phyloP scores from a whole-genome alignment of 2,888 invertebrate genomes.

The Tetragonula carbonaria region DNA sequence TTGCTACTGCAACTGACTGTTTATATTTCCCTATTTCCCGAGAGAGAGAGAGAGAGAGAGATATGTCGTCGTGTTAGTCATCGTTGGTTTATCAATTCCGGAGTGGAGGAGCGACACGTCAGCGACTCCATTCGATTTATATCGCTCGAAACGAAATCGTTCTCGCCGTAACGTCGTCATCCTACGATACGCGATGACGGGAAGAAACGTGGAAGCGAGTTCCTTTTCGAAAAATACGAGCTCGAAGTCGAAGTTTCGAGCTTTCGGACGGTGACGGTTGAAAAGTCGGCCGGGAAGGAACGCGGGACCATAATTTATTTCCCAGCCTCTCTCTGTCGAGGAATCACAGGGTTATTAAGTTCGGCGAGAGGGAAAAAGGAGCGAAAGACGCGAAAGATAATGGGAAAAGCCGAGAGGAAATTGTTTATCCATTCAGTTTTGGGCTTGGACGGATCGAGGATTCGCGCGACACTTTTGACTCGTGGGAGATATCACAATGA shows the following conservation, averaged over 20 bases:
- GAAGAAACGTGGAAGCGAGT: background rate
- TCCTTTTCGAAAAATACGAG: background rate
- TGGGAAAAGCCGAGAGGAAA: background rate
- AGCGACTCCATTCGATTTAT: background rate
- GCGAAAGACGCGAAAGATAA: slow-evolving; percentile 7
- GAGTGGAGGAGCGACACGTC: background rate
- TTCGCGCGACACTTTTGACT: no score
- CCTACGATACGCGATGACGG: no score
- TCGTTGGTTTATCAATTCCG: background rate
- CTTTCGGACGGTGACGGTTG: background rate
- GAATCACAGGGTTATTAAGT: slow-evolving; percentile 17
- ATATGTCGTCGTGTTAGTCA: background rate
- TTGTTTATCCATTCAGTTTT: slow-evolving; percentile 24
- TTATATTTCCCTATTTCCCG: background rate
- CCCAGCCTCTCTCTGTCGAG: slow-evolving; percentile 2
- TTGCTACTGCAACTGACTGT: background rate
- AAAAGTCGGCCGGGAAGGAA: background rate
- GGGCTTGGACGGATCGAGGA: no score
- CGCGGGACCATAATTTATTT: slow-evolving; percentile 24
- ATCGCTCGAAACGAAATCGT: background rate
- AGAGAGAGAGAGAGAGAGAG: background rate
- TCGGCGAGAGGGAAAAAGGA: background rate
- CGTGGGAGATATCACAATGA: no score
- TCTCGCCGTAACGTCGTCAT: background rate
- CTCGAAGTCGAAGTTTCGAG: background rate